Evolutionary conservation across 2,797 vertebrate genomes (phyloP), one percentile per base, ranked within the genome.

Genomic region (Babyrousa celebensis): DNA sequence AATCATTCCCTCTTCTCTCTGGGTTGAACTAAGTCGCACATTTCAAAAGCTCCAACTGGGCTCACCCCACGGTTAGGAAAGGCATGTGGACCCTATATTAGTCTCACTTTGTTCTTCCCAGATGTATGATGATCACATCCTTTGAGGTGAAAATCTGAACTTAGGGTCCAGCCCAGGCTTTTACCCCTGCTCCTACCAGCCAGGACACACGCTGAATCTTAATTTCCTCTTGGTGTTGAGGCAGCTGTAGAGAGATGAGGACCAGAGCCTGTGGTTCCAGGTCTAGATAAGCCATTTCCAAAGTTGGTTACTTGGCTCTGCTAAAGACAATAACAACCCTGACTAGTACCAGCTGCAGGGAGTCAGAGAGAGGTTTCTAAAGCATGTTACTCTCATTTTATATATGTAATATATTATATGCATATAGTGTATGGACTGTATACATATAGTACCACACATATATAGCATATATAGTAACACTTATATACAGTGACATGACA

Each of bases 161-260:
- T 74, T 82, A 52, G 16, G 52, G 11, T 79, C 20, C 12, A 74
- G 7, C 40, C 91, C 4, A 14, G 78, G 62, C 43, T 82, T 84
- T 85, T 36, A 23, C 14, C 20, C 5, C 15, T 25, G 25, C 16
- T 91, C 9, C 21, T 14, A 2, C 52, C 11, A 40, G 21, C 11
- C 14, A 65, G 54, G 25, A 3, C 16, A 3, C 0, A 0, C 0
- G 21, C 18, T 6, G 25, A 23, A 25, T 11, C 18, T n/a, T 15
- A 9, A 12, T 14, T 74, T 85, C 8, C 4, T 58, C 63, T 12
- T 32, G 1, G 62, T 14, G 27, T 48, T 29, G 78, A 48, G 14
- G 27, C 70, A 68, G 77, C 21, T 82, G 56, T 12, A 48, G 54
- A 63, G 54, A n/a, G 48, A 56, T 1, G 8, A 36, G 4, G 25